Evolutionary conservation across 2,888 invertebrate genomes (phyloP).

Genomic region (Argynnis bischoffii): DNA sequence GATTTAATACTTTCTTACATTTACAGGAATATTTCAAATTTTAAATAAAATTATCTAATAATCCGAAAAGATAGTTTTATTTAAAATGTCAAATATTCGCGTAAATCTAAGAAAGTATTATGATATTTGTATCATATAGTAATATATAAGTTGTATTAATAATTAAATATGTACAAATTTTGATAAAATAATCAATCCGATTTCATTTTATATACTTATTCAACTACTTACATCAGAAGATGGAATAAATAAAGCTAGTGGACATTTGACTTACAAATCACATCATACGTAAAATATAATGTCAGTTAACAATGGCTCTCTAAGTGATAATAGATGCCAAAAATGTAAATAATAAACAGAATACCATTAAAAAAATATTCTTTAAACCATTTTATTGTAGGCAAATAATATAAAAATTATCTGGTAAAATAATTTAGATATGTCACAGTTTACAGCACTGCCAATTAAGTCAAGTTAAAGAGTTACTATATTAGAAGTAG

Average conservation of each 20-base stretch:
- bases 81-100: too few relatives aligned
- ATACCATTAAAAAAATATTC: conserved; percentile 32
- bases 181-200: too few relatives aligned
- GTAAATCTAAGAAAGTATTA: too few relatives aligned
- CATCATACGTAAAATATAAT: conserved; percentile 17
- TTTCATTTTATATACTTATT: too few relatives aligned
- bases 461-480: conserved; percentile 65
- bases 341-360: conserved; percentile 41
- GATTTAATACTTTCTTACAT: too few relatives aligned
- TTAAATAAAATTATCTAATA: too few relatives aligned
- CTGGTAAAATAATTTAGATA: conserved; percentile 47
- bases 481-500: conserved; percentile 53
- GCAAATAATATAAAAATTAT: conserved; percentile 23
- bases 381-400: conserved; percentile 34
- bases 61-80: too few relatives aligned
- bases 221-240: not conserved
- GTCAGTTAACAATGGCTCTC: conserved; percentile 51
- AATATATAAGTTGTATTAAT: too few relatives aligned
- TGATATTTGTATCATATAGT: too few relatives aligned
- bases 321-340: conserved; percentile 70
- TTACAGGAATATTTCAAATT: too few relatives aligned
- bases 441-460: conserved; percentile 70
- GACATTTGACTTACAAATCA: conserved; percentile 11
- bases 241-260: conserved; percentile 12
- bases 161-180: too few relatives aligned